Evolutionary conservation across 2,888 invertebrate species (phyloP), one percentile per base, ranked within the genome.

Genomic region (Pinctada fucata): DNA sequence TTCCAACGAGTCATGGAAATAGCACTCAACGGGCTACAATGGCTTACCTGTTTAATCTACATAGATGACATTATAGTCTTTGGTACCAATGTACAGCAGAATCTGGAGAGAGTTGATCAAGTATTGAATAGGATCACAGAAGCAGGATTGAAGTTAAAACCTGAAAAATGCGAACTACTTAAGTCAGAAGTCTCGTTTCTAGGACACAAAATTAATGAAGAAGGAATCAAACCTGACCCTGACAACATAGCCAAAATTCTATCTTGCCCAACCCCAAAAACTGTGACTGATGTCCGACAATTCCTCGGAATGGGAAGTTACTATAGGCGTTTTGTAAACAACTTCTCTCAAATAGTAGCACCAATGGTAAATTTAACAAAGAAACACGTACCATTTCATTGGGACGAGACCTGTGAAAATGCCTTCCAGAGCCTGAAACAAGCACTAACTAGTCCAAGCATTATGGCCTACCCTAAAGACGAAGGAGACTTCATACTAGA

Each of bases 391-490:
- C 50, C 74, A 47, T 78, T 75, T 58, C 52, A 31, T 13, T 81
- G 79, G 81, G 65, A 50, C 31, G 66, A 69, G 6, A 63, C 68
- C 3, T 79, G 79, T 49, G n/a, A 79, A n/a, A 76, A 75, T 2
- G 76, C 81, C 10, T 84, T 84, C 71, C n/a, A 80, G 48, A 71
- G n/a, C 0, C 45, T 84, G 8, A 82, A 79, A 49, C 4, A 69
- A 58, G 45, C 16, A 76, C 63, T 58, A 75, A 77, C n/a, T 65
- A 79, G 5, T 72, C 79, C n/a, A 76, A 76, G 51, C 31, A 31
- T 31, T 31, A 76, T 84, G 80, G 83, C 78, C 1, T 80, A 81
- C 75, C 83, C 84, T 1, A 52, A 78, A 16, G 66, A 72, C 58
- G 71, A 74, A 31, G 75, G 71, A 51, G 65, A 72, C 16, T 83